Percentiles rank a stretch among this genome's conserved stretches.
These are phyloP conservation scores for Galaxea fascicularis DNA, from an alignment of 92 coral and sea anemone species.

Conservation along the genomic window DNA sequence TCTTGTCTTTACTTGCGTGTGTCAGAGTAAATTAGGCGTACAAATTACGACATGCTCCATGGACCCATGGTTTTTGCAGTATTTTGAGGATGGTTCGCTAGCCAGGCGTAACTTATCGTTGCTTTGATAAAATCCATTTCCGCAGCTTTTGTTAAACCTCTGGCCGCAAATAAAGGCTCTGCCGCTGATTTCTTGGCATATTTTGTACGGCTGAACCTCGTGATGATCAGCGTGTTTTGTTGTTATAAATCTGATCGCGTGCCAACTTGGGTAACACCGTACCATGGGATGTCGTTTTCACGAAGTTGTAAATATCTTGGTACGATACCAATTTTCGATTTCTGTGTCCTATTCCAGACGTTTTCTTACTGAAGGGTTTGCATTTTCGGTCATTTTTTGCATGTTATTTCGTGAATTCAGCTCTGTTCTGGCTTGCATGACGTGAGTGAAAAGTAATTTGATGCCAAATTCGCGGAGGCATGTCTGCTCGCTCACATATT, in stretches of 20 bases:
- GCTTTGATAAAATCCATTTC: background rate
- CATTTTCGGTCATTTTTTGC: background rate
- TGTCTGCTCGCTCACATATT: constrained; percentile 23
- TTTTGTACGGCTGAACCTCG: background rate
- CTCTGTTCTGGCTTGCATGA: constrained; percentile 15
- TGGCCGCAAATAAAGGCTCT: background rate
- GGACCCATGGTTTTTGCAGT: background rate
- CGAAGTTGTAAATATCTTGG: background rate
- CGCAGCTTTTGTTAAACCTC: background rate
- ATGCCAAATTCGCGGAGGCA: constrained; percentile 7
- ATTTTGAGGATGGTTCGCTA: background rate
- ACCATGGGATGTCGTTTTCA: constrained; percentile 25
- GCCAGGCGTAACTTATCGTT: constrained; percentile 23
- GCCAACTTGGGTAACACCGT: constrained; percentile 19
- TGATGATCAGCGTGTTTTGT: constrained; percentile 35
- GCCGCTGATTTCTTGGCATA: background rate
- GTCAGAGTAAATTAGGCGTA: constrained; percentile 43
- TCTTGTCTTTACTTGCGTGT: background rate
- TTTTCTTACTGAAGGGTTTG: background rate
- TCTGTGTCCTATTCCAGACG: background rate
- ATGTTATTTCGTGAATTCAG: constrained; percentile 4
- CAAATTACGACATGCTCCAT: constrained; percentile 33
- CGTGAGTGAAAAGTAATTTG: constrained; percentile 36
- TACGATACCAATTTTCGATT: background rate
- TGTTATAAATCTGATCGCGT: constrained; percentile 42